phyloP scores from a whole-genome alignment of 2,888 invertebrate genomes.

The Folsomia candida region DNA sequence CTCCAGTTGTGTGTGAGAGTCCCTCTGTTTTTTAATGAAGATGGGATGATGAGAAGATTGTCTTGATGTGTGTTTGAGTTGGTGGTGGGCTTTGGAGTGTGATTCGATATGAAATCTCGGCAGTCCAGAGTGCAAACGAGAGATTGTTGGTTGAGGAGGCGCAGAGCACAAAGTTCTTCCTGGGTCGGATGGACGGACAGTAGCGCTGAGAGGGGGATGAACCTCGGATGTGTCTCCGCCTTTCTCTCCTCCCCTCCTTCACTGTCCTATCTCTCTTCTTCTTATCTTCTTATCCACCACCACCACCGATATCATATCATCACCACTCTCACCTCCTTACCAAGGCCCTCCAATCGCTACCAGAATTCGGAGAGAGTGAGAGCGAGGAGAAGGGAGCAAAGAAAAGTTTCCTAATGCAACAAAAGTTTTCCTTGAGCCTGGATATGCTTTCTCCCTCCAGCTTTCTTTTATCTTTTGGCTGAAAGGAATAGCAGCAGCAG shows the following conservation, averaged over 20 bases:
- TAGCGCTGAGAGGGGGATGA: conserved; percentile 36
- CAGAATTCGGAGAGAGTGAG: background rate
- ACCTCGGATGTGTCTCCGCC: conserved; percentile 44
- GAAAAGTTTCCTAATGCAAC: background rate
- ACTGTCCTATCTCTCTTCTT: conserved; percentile 27
- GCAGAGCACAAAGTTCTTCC: background rate
- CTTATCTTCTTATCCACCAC: background rate
- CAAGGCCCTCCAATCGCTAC: background rate
- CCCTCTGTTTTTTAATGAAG: too few species aligned
- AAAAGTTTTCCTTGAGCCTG: background rate
- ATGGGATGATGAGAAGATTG: background rate
- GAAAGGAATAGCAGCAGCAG: too few species aligned
- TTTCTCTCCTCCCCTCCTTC: conserved; percentile 43
- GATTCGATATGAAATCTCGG: conserved; percentile 8
- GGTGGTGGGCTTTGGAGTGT: background rate
- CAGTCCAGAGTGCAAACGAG: background rate
- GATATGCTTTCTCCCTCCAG: background rate
- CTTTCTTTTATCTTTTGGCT: background rate
- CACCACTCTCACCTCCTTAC: background rate
- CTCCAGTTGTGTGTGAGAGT: too few species aligned
- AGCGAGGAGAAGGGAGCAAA: background rate
- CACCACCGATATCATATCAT: conserved; percentile 2
- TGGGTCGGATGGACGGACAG: conserved; percentile 41
- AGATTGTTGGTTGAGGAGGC: background rate
- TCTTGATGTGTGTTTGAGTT: background rate